Percentiles rank a stretch among this genome's conserved stretches.
Conservation (phyloP, 2,797 vertebrate species). For the Eurystomus glaucurus region DNA sequence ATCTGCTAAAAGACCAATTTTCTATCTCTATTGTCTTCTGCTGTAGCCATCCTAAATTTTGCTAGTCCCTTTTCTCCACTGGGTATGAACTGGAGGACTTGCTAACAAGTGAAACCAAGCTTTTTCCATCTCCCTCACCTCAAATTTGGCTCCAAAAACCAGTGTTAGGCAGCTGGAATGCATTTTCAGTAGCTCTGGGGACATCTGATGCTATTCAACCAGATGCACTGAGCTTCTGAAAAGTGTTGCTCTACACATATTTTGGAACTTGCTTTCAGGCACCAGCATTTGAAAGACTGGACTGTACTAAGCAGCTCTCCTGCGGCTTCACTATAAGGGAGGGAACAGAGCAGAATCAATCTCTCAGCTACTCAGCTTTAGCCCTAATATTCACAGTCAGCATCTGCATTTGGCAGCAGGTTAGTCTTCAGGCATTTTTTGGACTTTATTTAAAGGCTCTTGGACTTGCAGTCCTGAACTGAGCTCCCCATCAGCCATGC, state of each 20-base stretch:
- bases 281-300: neutral
- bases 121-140: constrained; percentile 31
- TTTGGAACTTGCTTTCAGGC: neutral
- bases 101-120: constrained; percentile 42
- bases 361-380: neutral
- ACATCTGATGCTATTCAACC: neutral
- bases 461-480: neutral
- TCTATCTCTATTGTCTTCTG: constrained; percentile 9
- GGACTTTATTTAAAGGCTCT: neutral
- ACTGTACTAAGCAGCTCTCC: neutral
- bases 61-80: neutral
- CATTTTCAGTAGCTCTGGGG: neutral
- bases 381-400: neutral
- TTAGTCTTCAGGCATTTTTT: neutral
- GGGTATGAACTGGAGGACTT: neutral
- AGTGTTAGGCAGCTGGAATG: neutral
- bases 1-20: constrained; percentile 40
- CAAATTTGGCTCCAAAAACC: constrained; percentile 2
- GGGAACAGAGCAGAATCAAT: neutral
- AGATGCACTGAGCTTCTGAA: constrained; percentile 2
- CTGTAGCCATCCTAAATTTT: neutral
- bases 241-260: neutral
- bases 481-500: neutral
- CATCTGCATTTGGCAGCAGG: neutral
- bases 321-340: neutral